Percentiles rank a stretch among this genome's conserved stretches.
Conservation (phyloP, 1,140 invertebrate species). For the Manduca sexta region DNA sequence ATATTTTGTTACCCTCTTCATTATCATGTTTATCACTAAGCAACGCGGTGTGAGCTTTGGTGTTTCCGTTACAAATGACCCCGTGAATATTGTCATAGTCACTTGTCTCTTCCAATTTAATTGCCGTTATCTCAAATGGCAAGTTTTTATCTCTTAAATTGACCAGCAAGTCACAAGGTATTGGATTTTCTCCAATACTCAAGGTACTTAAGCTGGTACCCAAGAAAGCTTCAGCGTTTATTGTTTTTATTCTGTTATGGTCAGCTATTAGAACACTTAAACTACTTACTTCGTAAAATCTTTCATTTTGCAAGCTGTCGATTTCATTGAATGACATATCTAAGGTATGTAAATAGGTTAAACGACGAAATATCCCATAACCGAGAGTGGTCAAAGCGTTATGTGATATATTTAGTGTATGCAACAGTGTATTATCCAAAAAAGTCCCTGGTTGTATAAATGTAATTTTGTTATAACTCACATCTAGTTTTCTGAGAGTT, state of each 20-base stretch:
- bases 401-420: constrained; percentile 26
- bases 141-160: constrained; percentile 11
- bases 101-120: constrained; percentile 19
- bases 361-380: constrained; percentile 31
- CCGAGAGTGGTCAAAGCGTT: constrained; percentile 20
- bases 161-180: constrained; percentile 24
- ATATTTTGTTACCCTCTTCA: neutral
- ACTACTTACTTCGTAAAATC: constrained; percentile 20
- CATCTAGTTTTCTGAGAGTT: constrained; percentile 24
- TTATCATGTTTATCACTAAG: neutral
- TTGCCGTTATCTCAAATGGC: constrained; percentile 21
- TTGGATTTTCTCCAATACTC: constrained; percentile 29
- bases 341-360: constrained; percentile 18
- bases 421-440: constrained; percentile 18
- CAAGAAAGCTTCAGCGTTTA: constrained; percentile 9
- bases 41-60: neutral
- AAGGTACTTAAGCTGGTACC: constrained; percentile 10
- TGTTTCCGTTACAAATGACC: constrained; percentile 25
- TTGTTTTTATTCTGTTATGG: constrained; percentile 17
- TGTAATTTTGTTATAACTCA: constrained; percentile 31
- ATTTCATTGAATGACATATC: constrained; percentile 29
- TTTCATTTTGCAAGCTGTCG: constrained; percentile 14
- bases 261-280: constrained; percentile 21
- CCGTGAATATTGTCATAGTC: constrained; percentile 30
- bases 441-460: constrained; percentile 31